These are phyloP conservation scores for Neodontobutis hainanensis DNA, from an alignment of 2,113 vertebrate genomes.

Conservation along the genomic window DNA sequence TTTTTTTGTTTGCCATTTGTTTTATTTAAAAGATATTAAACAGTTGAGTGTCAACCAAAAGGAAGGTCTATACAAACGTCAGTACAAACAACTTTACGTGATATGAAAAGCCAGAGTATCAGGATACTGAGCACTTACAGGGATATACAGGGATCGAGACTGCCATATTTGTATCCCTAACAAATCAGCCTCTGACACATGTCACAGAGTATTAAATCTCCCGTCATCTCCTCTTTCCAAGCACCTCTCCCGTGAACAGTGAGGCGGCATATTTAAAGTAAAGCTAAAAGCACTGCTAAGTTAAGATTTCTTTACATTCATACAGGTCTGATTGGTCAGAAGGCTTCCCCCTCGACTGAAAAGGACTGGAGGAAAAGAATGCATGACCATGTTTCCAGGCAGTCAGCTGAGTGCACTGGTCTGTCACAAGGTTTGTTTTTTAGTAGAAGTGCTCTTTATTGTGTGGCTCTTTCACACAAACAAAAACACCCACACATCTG, in stretches of 20 bases:
- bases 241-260: conserved; percentile 15
- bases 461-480: conserved; percentile 14
- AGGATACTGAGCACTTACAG: conserved; percentile 23
- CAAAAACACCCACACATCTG: conserved; percentile 13
- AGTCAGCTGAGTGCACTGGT: conserved; percentile 65
- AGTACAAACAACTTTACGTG: neutral
- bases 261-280: conserved; percentile 11
- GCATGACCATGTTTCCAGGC: conserved; percentile 49
- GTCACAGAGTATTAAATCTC: conserved; percentile 38
- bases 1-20: no score
- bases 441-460: conserved; percentile 58
- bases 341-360: conserved; percentile 25
- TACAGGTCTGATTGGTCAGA: neutral
- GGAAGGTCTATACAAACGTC: neutral
- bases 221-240: conserved; percentile 1
- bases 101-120: conserved; percentile 26
- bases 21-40: no score
- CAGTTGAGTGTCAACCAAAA: neutral
- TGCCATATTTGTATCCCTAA: conserved; percentile 5
- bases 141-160: conserved; percentile 18
- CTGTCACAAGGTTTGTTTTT: conserved; percentile 70
- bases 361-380: conserved; percentile 24
- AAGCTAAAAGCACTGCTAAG: conserved; percentile 3
- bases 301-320: neutral
- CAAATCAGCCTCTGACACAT: conserved; percentile 35